These are phyloP conservation scores for Horisme vitalbata DNA, from an alignment of 2,888 invertebrate genomes.

Conservation along the genomic window DNA sequence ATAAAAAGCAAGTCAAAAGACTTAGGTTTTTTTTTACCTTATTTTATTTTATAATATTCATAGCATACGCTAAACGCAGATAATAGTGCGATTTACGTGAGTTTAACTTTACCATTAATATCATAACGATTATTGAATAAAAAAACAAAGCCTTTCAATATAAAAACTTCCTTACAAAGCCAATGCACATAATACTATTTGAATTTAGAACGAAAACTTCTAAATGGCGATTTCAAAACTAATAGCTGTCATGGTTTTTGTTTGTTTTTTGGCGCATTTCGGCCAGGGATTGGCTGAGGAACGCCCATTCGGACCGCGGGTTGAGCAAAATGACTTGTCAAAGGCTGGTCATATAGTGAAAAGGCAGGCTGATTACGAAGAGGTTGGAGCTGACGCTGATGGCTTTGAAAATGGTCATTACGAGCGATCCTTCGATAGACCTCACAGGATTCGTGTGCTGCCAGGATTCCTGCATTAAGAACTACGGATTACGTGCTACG, in stretches of 20 bases:
- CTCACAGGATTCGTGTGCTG: constrained; percentile 59
- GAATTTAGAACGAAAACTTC: constrained; percentile 21
- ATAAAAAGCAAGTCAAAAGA: too few species aligned
- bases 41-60: background rate
- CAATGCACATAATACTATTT: constrained; percentile 13
- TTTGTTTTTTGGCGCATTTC: constrained; percentile 42
- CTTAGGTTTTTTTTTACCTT: background rate
- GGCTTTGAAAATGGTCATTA: constrained; percentile 39
- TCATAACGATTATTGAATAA: constrained; percentile 32
- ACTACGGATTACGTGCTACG: constrained; percentile 8
- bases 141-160: constrained; percentile 33
- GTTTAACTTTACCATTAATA: constrained; percentile 19
- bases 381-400: constrained; percentile 40
- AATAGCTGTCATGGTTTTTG: constrained; percentile 44
- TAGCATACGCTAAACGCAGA: constrained; percentile 25
- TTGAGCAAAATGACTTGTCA: constrained; percentile 5
- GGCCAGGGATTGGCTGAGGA: constrained; percentile 36
- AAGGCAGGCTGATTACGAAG: constrained; percentile 52
- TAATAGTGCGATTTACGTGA: constrained; percentile 20
- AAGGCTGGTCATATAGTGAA: constrained; percentile 46
- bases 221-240: constrained; percentile 52
- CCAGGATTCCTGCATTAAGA: constrained; percentile 61
- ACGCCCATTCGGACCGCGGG: constrained; percentile 1
- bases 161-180: constrained; percentile 29
- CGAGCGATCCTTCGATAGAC: constrained; percentile 51